A percentile compares a stretch with the other conserved stretches of the same genome.
Evolutionary conservation across 2,888 invertebrate genomes (phyloP).

Genomic region (Axea sp.): DNA sequence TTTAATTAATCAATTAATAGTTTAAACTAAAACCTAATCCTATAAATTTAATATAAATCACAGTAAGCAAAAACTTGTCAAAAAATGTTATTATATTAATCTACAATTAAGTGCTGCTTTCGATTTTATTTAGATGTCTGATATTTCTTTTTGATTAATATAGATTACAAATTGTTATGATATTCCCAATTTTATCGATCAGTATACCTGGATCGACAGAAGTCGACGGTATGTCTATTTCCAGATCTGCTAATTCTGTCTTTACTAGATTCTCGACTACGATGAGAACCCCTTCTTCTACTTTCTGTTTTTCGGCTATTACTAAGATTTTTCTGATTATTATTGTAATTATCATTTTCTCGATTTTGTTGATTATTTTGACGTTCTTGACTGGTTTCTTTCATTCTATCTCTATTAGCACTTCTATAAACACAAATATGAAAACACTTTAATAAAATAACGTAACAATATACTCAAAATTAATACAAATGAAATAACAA

Average conservation of each 20-base stretch:
- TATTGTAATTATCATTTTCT: constrained; percentile 74
- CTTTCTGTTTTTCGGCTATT: constrained; percentile 70
- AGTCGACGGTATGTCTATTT: constrained; percentile 73
- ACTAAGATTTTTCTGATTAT: constrained; percentile 70
- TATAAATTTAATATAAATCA: too few relatives aligned
- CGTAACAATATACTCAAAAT: background rate
- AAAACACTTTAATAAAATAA: background rate
- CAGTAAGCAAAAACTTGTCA: too few relatives aligned
- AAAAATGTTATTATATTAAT: too few relatives aligned
- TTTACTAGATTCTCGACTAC: constrained; percentile 80
- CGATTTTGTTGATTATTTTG: constrained; percentile 77
- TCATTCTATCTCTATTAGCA: constrained; percentile 71
- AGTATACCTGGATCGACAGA: constrained; percentile 71
- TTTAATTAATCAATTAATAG: too few relatives aligned
- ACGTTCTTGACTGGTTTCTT: constrained; percentile 75
- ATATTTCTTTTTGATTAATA: too few relatives aligned
- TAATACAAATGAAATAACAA: constrained; percentile 17
- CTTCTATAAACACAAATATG: constrained; percentile 65
- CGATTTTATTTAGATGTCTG: too few relatives aligned
- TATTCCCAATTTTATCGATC: too few relatives aligned
- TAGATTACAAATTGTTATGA: too few relatives aligned
- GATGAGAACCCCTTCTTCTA: constrained; percentile 71
- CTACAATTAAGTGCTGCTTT: too few relatives aligned
- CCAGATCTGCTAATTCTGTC: constrained; percentile 76
- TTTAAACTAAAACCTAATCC: too few relatives aligned